Evolutionary conservation across 2,797 vertebrate genomes (phyloP).

Genomic region (Ispidina picta): DNA sequence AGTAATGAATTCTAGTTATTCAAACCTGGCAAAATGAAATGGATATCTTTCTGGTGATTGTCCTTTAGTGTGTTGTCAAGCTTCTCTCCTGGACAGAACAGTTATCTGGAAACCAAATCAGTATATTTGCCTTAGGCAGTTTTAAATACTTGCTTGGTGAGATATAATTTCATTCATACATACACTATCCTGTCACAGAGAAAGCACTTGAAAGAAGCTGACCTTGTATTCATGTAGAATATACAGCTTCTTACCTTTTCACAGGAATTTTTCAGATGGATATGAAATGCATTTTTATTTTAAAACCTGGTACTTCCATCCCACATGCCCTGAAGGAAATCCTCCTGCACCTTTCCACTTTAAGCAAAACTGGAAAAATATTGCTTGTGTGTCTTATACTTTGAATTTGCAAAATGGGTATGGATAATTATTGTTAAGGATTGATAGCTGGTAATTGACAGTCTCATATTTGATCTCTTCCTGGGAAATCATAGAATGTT

Average conservation of each 20-base stretch:
- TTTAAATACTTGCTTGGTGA: background rate
- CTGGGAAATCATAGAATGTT: background rate
- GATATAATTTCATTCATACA: background rate
- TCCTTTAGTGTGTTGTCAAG: background rate
- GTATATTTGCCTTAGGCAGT: background rate
- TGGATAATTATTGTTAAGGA: background rate
- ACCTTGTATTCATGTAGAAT: background rate
- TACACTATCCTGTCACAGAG: background rate
- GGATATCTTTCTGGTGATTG: background rate
- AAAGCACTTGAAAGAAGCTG: background rate
- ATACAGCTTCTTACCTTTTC: background rate
- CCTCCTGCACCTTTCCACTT: background rate
- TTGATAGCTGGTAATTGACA: background rate
- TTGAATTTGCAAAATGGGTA: background rate
- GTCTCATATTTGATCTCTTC: background rate
- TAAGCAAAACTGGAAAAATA: background rate
- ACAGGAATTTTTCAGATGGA: background rate
- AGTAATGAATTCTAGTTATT: background rate
- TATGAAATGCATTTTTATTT: background rate
- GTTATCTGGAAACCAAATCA: background rate
- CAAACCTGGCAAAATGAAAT: background rate
- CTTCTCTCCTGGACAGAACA: background rate
- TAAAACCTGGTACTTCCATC: background rate
- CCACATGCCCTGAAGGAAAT: background rate
- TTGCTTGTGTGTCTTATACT: background rate